phyloP scores from a whole-genome alignment of 2,797 vertebrate genomes.

The Danio tinwini region DNA sequence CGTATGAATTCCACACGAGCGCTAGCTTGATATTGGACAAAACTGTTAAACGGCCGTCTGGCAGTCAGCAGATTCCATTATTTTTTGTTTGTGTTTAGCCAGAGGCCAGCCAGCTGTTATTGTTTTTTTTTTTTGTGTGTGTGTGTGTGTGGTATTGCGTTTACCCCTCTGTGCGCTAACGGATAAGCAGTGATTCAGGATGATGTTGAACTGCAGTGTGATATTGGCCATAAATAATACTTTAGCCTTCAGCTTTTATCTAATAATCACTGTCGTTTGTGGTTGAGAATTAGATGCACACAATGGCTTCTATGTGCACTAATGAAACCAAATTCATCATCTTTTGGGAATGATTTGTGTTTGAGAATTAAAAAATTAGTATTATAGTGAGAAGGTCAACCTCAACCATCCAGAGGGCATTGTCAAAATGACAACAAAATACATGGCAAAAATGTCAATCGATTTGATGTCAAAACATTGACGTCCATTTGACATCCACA shows the following conservation, averaged over 20 bases:
- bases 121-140: no score
- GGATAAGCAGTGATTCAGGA: conserved; percentile 31
- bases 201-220: conserved; percentile 1
- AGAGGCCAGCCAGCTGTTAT: conserved; percentile 65
- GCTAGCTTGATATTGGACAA: conserved; percentile 48
- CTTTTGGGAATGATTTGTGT: not conserved
- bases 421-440: no score
- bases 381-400: not conserved
- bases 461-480: no score
- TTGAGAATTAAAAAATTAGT: not conserved
- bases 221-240: conserved; percentile 23
- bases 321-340: not conserved
- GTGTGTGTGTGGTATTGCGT: conserved; percentile 43
- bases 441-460: no score
- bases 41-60: conserved; percentile 50
- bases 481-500: no score
- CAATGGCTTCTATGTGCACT: not conserved
- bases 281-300: not conserved
- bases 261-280: not conserved
- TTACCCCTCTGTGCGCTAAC: conserved; percentile 27
- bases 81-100: conserved; percentile 60
- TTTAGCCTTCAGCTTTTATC: not conserved
- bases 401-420: not conserved
- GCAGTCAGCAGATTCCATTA: conserved; percentile 54
- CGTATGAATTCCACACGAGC: conserved; percentile 42